Base-by-base conservation (phyloP, 2,888 invertebrate species). In the Eupithecia insigniata region DNA sequence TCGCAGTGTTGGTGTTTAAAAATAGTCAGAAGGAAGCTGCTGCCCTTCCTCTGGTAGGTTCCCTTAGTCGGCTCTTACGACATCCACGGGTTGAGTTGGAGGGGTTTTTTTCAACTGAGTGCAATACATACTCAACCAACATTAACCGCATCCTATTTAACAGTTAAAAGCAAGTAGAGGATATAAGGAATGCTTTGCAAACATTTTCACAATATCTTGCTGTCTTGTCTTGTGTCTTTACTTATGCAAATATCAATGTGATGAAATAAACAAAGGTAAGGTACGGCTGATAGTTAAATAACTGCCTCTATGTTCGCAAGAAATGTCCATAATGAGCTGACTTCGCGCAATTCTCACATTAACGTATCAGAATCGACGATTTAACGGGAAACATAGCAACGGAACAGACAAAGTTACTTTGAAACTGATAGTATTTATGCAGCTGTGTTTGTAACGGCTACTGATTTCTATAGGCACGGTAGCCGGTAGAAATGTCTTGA, bases 301-400 rank as follows among this genome's bases (percentile, higher is more conserved):
- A 76, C 69, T 66, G 75, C 55, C 16, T 74, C 73, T 72, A 74
- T 74, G 74, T 77, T 72, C 66, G 71, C 76, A 73, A 72, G 78
- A 75, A 77, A 74, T 74, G 70, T 76, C 32, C 71, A 74, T 79
- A 78, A 78, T 76, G 76, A 78, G 79, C 78, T 72, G 72, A 74
- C 74, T 76, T 79, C 79, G 76, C 78, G 78, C 79, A 75, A 78
- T 78, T 78, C 76, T 77, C 76, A 76, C 79, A 76, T 79, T 77
- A 74, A 75, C 70, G 73, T 77, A 77, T 74, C 75, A 69, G 71
- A 76, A 78, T 76, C 69, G 75, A 65, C 72, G 55, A 67, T 77
- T 74, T 73, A 76, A 73, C 75, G 76, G 75, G 72, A 71, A 74
- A 67, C 69, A 58, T 71, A 66, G 60, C 55, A 74, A 74, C 69